Conservation (phyloP, 2,797 vertebrate genomes). For the Sebastes vulpes region DNA sequence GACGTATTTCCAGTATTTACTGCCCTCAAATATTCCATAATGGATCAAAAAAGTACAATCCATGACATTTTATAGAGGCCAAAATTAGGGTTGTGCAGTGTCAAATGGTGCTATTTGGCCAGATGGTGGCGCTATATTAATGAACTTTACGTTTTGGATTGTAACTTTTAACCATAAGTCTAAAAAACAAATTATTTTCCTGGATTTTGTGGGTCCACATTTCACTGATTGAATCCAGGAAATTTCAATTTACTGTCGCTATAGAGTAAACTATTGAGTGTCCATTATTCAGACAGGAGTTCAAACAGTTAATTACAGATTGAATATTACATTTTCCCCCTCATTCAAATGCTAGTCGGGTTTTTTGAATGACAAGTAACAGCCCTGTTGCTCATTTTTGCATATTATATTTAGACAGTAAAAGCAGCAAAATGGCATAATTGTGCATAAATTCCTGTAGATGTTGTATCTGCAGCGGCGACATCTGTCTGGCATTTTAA, state of each 20-base stretch:
- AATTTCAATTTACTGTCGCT: neutral
- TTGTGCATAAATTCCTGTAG: slow-evolving; percentile 14
- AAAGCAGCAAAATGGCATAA: neutral
- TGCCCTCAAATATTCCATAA: too few relatives aligned
- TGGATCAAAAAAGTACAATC: too few relatives aligned
- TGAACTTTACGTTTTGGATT: too few relatives aligned
- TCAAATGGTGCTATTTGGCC: too few relatives aligned
- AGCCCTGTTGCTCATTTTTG: neutral
- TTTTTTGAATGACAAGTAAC: neutral
- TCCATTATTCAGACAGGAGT: neutral
- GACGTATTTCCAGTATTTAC: fast-evolving
- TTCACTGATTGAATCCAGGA: neutral
- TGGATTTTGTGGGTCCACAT: too few relatives aligned
- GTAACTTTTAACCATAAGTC: too few relatives aligned
- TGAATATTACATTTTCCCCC: neutral
- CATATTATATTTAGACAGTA: neutral
- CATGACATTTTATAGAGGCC: too few relatives aligned
- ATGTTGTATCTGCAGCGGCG: neutral
- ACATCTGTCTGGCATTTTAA: slow-evolving; percentile 47
- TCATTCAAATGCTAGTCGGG: neutral
- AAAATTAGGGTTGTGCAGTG: too few relatives aligned
- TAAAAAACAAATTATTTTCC: too few relatives aligned
- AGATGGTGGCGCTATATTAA: too few relatives aligned
- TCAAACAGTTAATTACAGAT: neutral
- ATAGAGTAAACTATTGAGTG: neutral